Evolutionary conservation across 2,113 vertebrate genomes (phyloP), one percentile per base, ranked within the genome.

Genomic region (Corvus cornix): DNA sequence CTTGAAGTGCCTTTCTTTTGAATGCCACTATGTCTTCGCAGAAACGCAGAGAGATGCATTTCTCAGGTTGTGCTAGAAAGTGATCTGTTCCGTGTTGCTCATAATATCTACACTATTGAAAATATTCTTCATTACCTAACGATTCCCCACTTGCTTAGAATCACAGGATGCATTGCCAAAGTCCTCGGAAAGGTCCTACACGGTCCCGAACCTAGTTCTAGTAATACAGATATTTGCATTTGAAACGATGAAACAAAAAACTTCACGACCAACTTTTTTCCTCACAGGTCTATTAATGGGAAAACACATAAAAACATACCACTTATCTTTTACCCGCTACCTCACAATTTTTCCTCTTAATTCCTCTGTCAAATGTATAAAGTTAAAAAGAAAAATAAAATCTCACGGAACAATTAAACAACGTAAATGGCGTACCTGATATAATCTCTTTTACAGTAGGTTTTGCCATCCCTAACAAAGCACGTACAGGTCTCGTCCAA

Each of bases 361-460:
- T 89, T 33, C 3, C 3, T 74, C 17, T 5, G 3, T 39, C 44
- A 80, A n/a, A 73, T 84, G 62, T 62, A 31, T 52, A 14, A 59
- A 76, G 14, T 39, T 17, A 28, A 48, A 76, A 89, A 89, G 20
- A n/a, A 28, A 77, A 76, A 46, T 13, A 44, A 75, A 92, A 84
- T 73, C 55, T 88, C 69, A 92, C 21, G 49, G 17, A 93, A 64
- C 41, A 78, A 92, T 91, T 64, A 70, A 91, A 77, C 76, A 91
- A 77, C 1, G 7, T 80, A 97, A 97, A 93, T 67, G 92, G 94
- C 98, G 64, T 99, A 99, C 99, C 99, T 99, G 99, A 99, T 99
- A 97, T 99, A 99, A 98, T 99, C 99, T 97, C 99, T 98, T 98
- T 99, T 99, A 98, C 99, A 99, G 98, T 99, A 99, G 80, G 99